phyloP scores from a whole-genome alignment of 2,113 vertebrate species.

The Silurus asotus region DNA sequence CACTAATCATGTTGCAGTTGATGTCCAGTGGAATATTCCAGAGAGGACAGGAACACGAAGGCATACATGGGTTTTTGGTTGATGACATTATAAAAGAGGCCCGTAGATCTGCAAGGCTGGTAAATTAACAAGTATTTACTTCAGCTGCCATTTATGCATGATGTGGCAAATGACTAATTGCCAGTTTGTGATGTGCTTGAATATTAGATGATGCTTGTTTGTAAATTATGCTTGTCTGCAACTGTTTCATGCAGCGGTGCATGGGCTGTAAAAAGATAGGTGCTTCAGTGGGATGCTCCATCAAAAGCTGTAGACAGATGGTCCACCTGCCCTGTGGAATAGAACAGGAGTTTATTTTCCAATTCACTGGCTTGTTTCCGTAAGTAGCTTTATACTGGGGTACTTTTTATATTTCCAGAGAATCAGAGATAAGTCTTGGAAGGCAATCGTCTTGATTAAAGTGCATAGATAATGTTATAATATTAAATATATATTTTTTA shows the following conservation, averaged over 20 bases:
- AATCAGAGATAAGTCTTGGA: not conserved
- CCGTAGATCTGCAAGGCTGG: conserved; percentile 83
- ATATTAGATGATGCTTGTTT: not conserved
- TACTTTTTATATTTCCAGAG: not conserved
- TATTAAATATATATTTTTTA: not conserved
- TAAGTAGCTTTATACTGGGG: conserved; percentile 66
- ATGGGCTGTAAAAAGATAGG: conserved; percentile 82
- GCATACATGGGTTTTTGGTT: conserved; percentile 88
- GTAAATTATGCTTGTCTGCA: too few species aligned
- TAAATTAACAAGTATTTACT: conserved; percentile 53
- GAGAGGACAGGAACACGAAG: conserved; percentile 86
- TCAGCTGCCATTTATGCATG: not conserved
- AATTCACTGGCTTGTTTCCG: conserved; percentile 88
- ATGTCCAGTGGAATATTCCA: conserved; percentile 95
- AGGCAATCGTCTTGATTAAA: not conserved
- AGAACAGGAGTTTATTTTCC: conserved; percentile 83
- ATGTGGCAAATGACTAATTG: not conserved
- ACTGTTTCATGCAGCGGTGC: conserved; percentile 74
- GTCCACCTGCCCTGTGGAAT: conserved; percentile 90
- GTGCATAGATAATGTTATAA: not conserved
- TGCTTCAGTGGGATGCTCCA: conserved; percentile 87
- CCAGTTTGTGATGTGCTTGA: not conserved
- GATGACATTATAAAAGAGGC: conserved; percentile 87
- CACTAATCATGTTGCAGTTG: conserved; percentile 70
- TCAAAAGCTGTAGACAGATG: conserved; percentile 81